These are phyloP conservation scores for Polyommatus iphigenia DNA, from an alignment of 2,888 invertebrate species.

Conservation along the genomic window DNA sequence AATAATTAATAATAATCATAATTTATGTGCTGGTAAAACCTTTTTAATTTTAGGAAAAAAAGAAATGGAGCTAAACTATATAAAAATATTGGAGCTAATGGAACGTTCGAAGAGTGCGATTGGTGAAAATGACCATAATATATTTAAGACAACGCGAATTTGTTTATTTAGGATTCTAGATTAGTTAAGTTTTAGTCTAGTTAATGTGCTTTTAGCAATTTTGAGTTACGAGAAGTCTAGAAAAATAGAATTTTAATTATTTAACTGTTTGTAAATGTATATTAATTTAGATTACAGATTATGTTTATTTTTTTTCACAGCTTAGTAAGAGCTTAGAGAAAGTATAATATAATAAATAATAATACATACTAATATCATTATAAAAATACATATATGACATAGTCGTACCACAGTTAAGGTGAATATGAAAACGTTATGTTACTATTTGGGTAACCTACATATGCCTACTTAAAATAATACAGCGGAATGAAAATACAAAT, in stretches of 20 bases:
- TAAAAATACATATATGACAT: background rate
- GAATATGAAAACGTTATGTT: background rate
- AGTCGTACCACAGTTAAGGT: background rate
- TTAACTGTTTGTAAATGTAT: background rate
- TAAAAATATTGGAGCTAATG: no score
- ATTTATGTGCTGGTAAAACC: no score
- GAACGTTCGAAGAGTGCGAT: no score
- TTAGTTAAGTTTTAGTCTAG: background rate
- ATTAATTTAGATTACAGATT: background rate
- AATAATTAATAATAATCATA: no score
- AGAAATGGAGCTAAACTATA: no score
- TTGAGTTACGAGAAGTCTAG: background rate
- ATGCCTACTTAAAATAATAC: background rate
- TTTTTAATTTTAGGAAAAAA: no score
- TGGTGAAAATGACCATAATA: no score
- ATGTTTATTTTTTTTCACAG: background rate
- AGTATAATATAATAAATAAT: background rate
- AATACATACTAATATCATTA: background rate
- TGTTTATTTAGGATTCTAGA: no score
- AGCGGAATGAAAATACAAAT: background rate
- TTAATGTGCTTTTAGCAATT: background rate
- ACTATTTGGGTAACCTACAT: background rate
- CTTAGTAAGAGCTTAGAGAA: background rate
- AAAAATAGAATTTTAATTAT: background rate
- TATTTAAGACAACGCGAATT: no score